Evolutionary conservation across 2,888 invertebrate species (phyloP), one percentile per base, ranked within the genome.

Genomic region (Cheilosia pagana): DNA sequence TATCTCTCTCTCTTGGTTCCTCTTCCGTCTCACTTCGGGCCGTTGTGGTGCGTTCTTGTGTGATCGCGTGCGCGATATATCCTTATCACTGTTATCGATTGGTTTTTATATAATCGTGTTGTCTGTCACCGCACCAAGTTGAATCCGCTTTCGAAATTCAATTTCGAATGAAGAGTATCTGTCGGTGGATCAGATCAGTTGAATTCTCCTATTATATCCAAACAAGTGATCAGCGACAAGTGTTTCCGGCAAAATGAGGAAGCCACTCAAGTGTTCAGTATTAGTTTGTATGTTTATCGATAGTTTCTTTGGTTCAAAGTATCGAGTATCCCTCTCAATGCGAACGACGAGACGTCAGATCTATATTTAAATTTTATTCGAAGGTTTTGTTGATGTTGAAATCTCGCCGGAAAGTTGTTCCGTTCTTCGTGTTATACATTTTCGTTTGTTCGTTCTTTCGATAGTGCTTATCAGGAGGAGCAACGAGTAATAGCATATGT

Each of bases 211-310:
- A 10, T n/a, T 35, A 35, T 35, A 35, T 52, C 21, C 6, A 41
- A 75, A 57, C 8, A 67, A 76, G 67, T 67, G 67, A 67, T 57
- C n/a, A 70, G 52, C 23, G 14, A 59, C 10, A 41, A 81, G 81
- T 74, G 74, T 55, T 63, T 62, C 53, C 63, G 63, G 67, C 75
- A 81, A 60, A 60, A 85, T 85, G 85, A 67, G 50, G 88, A 88
- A 82, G 79, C 89, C 89, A 82, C 87, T 90, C 59, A 90, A 89
- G 89, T 90, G 90, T 87, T 90, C 90, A 87, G 90, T 91, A 88
- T 89, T 91, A 89, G 88, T 91, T 88, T 91, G 91, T 91, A 91
- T 87, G 86, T 87, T 35, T 81, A 70, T 83, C 63, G 63, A 39
- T 31, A 53, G 57, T 65, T 52, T 72, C 21, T 45, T 55, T 52